Base-by-base conservation (phyloP, 2,113 vertebrate species). In the Lontra canadensis region DNA sequence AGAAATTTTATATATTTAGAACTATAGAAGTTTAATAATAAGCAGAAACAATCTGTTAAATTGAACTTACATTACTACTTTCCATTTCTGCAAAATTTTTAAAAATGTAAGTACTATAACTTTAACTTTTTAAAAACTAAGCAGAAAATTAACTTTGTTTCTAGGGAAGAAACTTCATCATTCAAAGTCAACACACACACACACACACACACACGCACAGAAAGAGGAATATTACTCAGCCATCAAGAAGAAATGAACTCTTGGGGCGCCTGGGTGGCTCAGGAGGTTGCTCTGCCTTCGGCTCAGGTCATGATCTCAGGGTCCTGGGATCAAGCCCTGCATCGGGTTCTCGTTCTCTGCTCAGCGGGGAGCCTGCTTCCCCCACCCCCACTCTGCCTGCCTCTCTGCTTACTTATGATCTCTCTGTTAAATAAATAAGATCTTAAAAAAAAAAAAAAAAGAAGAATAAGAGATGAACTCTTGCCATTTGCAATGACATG, bases 1-100 rank as follows among this genome's bases (percentile, higher is more conserved):
- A 88, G 13, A 84, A 84, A 59, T 0, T 93, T 94, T 81, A 95
- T 25, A 26, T 26, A 26, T 7, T 98, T 79, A 96, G 63, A 97
- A 92, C 49, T 78, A 83, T 31, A 83, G 6, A 55, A 93, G 59
- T 88, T 82, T 47, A 93, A 65, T 63, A 69, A 74, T 29, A 97
- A 97, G n/a, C 49, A 96, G 49, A 80, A 97, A 88, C 5, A 89
- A 81, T 20, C 42, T 80, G 47, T 47, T 80, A 69, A 96, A 91
- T 7, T 47, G 34, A 57, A 83, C 67, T 57, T n/a, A 81, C 23
- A 90, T 95, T 87, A 87, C 65, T 34, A 94, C 71, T 90, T 96
- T 71, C 73, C 17, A 93, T 83, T 87, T 83, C 42, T 79, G 79
- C 20, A 91, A 93, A 63, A 74, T 34, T 52, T 84, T 88, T 13